Evolutionary conservation across 2,113 vertebrate genomes (phyloP).

Genomic region (Halcyon malimbica): DNA sequence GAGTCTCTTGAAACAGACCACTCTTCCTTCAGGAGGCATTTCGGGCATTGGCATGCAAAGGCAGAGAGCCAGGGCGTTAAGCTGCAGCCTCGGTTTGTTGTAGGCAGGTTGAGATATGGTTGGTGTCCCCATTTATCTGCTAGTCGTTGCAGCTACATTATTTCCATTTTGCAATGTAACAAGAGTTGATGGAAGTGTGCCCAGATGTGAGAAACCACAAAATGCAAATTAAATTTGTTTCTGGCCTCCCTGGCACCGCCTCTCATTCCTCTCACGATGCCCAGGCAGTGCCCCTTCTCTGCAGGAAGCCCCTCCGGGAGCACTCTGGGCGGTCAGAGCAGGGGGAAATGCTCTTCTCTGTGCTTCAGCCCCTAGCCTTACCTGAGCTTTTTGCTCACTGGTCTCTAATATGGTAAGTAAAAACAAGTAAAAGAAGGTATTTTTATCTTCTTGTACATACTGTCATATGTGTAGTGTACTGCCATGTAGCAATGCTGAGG

Average conservation of each 20-base stretch:
- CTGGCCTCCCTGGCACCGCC: neutral
- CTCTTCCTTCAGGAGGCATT: neutral
- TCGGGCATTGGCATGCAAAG: neutral
- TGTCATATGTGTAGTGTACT: neutral
- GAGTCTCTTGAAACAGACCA: neutral
- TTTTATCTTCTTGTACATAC: slow-evolving; percentile 5
- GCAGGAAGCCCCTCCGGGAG: neutral
- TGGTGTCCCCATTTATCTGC: neutral
- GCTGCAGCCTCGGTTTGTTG: neutral
- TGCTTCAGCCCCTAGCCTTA: neutral
- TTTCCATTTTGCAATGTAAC: neutral
- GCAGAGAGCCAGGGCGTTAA: neutral
- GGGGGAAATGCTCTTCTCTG: neutral
- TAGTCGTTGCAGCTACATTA: neutral
- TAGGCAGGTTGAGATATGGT: fast-evolving
- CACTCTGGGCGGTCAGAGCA: neutral
- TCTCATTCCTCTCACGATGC: neutral
- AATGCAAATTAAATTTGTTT: neutral
- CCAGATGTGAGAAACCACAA: neutral
- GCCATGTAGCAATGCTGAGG: neutral
- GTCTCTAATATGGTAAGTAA: neutral
- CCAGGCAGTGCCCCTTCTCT: neutral
- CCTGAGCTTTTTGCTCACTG: neutral
- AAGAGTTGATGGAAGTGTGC: neutral
- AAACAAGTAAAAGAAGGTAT: neutral